Conservation (phyloP, 2,113 vertebrate species). For the Cavia aperea region DNA sequence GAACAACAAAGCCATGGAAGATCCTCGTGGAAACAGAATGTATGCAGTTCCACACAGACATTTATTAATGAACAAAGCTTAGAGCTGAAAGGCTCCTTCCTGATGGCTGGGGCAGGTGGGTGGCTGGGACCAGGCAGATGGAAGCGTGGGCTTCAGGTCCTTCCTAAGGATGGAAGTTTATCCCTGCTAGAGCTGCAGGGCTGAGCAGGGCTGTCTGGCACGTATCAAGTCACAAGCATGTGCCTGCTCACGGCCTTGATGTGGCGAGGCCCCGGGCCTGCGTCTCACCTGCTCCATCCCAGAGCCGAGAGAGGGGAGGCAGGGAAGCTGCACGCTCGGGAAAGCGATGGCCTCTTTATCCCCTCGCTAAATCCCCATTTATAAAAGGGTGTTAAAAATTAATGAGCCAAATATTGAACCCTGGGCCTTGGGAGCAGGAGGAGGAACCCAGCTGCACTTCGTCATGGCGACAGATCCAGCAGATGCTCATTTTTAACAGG, state of each 20-base stretch:
- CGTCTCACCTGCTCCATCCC: neutral
- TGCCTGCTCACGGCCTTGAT: neutral
- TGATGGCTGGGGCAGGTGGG: neutral
- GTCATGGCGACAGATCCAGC: neutral
- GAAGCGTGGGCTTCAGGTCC: fast-evolving
- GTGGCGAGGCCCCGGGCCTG: neutral
- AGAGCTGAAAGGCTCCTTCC: neutral
- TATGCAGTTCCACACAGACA: too few species aligned
- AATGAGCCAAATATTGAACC: conserved; percentile 14
- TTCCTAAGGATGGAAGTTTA: neutral
- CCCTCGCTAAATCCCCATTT: neutral
- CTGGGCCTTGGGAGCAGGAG: conserved; percentile 17
- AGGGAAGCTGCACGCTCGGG: neutral
- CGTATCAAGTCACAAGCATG: neutral
- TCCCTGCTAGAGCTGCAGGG: fast-evolving
- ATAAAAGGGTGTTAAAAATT: conserved; percentile 8
- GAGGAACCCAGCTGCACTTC: conserved; percentile 8
- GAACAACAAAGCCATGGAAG: neutral
- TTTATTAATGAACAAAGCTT: neutral
- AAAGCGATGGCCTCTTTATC: neutral
- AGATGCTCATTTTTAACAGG: neutral
- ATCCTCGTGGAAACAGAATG: neutral
- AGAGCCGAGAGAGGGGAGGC: neutral
- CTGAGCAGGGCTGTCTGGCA: too few species aligned
- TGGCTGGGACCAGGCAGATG: too few species aligned